These are phyloP conservation scores for Brienomyrus brachyistius DNA, from an alignment of 2,113 vertebrate genomes.

Conservation along the genomic window DNA sequence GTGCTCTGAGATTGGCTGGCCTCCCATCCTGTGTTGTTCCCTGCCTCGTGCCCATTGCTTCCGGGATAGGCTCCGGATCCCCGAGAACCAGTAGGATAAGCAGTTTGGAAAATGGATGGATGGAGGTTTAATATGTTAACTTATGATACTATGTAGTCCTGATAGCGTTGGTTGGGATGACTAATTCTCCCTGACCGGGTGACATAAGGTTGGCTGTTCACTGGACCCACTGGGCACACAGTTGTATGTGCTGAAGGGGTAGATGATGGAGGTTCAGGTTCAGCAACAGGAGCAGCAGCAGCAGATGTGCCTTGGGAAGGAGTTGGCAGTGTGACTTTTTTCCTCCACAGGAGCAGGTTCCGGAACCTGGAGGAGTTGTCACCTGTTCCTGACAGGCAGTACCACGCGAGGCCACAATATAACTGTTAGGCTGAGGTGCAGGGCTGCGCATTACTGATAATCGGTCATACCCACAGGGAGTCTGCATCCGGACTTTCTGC, in stretches of 20 bases:
- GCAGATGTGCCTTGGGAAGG: not conserved
- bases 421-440: no score
- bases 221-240: not conserved
- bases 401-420: no score
- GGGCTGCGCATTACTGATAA: not conserved
- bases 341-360: not conserved
- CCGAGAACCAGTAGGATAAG: no score
- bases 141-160: not conserved
- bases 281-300: not conserved
- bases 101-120: no score
- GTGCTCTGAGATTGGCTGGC: no score
- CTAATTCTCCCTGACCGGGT: not conserved
- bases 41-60: no score
- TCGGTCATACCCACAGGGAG: not conserved
- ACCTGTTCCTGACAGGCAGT: no score
- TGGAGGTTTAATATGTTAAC: no score
- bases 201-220: not conserved
- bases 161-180: not conserved
- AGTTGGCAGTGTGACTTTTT: not conserved
- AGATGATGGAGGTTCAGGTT: not conserved
- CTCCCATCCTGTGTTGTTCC: no score
- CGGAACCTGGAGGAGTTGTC: no score
- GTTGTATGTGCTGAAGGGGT: not conserved
- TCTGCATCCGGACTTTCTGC: no score
- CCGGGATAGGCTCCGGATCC: no score